Conservation (phyloP, 2,113 vertebrate genomes). For the Cephalopholis sonnerati region DNA sequence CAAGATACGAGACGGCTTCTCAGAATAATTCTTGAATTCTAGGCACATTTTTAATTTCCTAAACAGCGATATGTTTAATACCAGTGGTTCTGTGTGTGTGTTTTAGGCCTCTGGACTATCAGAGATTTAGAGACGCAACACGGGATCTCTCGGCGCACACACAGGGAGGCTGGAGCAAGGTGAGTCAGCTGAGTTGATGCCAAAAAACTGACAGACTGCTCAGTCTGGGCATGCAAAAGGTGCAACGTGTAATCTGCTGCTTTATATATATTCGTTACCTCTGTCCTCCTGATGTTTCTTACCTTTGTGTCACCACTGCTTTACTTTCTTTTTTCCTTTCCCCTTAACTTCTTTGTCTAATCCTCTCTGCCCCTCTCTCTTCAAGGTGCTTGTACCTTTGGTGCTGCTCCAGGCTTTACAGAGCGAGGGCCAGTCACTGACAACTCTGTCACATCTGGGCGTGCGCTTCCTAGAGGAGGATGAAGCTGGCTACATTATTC, state of each 20-base stretch:
- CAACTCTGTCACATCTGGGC: conserved; percentile 86
- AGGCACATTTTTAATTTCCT: not conserved
- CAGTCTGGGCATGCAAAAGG: not conserved
- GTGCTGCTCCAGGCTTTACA: conserved; percentile 91
- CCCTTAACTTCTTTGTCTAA: not conserved
- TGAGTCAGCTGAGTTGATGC: conserved; percentile 68
- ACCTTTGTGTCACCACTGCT: not conserved
- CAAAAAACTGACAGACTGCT: not conserved
- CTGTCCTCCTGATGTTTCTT: not conserved
- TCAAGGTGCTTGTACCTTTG: conserved; percentile 92
- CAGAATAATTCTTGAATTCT: not conserved
- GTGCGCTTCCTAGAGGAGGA: conserved; percentile 90
- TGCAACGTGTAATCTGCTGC: not conserved
- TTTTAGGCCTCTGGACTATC: conserved; percentile 91
- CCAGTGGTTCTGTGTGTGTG: conserved; percentile 31
- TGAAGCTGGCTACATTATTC: conserved; percentile 88
- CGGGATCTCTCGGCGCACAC: conserved; percentile 85
- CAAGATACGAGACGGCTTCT: not conserved
- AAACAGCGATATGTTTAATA: not conserved
- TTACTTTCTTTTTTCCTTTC: not conserved
- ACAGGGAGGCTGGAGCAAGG: conserved; percentile 92
- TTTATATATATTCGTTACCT: not conserved
- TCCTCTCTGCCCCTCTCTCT: not conserved
- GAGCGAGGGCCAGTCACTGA: conserved; percentile 84
- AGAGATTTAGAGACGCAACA: conserved; percentile 85